Evolutionary conservation across 2,888 invertebrate genomes (phyloP).

Genomic region (Gari tellinella): DNA sequence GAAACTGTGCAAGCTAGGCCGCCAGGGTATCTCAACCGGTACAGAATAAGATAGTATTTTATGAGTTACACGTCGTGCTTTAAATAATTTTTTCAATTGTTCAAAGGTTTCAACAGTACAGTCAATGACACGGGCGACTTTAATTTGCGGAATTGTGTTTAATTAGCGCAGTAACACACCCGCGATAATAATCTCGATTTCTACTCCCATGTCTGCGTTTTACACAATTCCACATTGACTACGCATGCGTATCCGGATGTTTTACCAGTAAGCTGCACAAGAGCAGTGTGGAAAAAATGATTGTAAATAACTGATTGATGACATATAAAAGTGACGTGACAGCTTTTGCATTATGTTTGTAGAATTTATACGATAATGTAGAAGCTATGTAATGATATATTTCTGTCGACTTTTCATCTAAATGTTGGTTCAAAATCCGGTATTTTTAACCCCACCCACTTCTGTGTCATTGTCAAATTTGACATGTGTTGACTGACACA

Average conservation of each 20-base stretch:
- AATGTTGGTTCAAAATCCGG: not conserved
- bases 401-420: not conserved
- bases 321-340: slow-evolving; percentile 3
- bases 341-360: slow-evolving; percentile 20
- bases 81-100: no score
- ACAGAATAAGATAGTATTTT: no score
- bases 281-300: not conserved
- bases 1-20: no score
- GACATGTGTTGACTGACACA: no score
- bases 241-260: slow-evolving; percentile 63
- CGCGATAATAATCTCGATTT: no score
- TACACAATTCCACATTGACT: slow-evolving; percentile 3
- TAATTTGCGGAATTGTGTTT: no score
- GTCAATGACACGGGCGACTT: no score
- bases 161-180: no score
- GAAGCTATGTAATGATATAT: not conserved
- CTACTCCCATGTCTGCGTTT: not conserved
- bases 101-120: no score
- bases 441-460: slow-evolving; percentile 14
- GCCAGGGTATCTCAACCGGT: no score
- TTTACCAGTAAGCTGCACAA: slow-evolving; percentile 20
- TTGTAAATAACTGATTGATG: not conserved
- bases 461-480: not conserved
- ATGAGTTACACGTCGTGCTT: no score
- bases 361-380: not conserved